Evolutionary conservation across 2,888 invertebrate genomes (phyloP), one percentile per base, ranked within the genome.

Genomic region (Morpho achilles): DNA sequence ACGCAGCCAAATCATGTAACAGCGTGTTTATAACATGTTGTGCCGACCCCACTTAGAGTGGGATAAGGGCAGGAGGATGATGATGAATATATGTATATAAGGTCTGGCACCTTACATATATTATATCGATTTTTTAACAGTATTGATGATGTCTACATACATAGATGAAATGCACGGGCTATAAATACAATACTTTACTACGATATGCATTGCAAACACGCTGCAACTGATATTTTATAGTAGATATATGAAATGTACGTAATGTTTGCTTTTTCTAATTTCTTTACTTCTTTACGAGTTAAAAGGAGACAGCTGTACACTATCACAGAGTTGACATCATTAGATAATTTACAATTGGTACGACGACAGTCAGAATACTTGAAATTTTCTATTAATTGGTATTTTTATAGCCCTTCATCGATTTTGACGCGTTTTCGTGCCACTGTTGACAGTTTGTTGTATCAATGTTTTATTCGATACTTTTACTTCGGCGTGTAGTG

Each of bases 351-450:
- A 79, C 74, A 73, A 66, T 71, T 68, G 68, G 71, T 77, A 86
- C 72, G 80, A 75, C 77, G 75, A 75, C 71, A 80, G 82, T 84
- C 85, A 79, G 66, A 69, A 69, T 63, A 66, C 64, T 82, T 82
- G 86, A 84, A 79, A 78, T 82, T 79, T 73, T 80, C 82, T 84
- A 87, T 87, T 86, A 84, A 86, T 84, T 84, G 79, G 58, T 71
- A 58, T 77, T 76, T 85, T 87, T 84, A 87, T 76, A 79, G 70
- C 71, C 76, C 76, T 80, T 77, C 75, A 75, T 74, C 74, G 77
- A 77, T 73, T 70, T 63, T 60, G 56, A 77, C 74, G 74, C 74
- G 72, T 71, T 76, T 77, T 79, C 68, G 68, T 77, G 74, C 75
- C 71, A 67, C 69, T 73, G 74, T 76, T 79, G 76, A 78, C 76